Evolutionary conservation across 1,140 invertebrate genomes (phyloP), one percentile per base, ranked within the genome.

Genomic region (Drosophila cardini): DNA sequence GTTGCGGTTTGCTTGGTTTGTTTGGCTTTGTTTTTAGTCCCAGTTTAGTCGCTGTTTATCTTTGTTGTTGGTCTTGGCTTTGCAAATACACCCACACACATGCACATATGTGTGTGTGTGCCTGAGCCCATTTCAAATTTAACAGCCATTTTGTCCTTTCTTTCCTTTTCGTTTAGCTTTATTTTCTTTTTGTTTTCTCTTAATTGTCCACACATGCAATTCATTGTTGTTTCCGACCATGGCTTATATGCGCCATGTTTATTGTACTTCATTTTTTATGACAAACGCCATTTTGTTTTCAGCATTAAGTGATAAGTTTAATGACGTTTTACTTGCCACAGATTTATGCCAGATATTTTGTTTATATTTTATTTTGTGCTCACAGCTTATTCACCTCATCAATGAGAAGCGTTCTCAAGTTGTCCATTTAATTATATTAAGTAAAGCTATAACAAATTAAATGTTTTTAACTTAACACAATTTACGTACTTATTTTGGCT

Each of bases 21-120:
- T 58, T 76, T 72, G 70, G 62, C 73, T 76, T 76, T 76, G 69
- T 72, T 72, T 72, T 76, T 57, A 76, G 69, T 43, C 62, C 69
- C 74, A 61, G 62, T 76, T 76, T 76, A 72, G 73, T 55, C 69
- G 60, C 62, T 72, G 73, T 72, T 76, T 76, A 76, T 76, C 73
- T 72, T 63, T 70, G 62, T 53, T 74, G 45, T 60, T 30, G 45
- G 26, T 57, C 43, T 62, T 70, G 52, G 57, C 57, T 57, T 70
- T 38, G 30, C 45, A 40, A 21, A 50, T 43, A 34, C 45, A 45
- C 69, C 46, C 48, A 60, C 42, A 13, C n/a, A 18, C 36, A 34
- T 10, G 11, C 34, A 9, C 10, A 16, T 26, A 18, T 36, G 16
- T 15, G 18, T 21, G 36, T 36, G 53, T 55, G n/a, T 43, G 55